Conservation (phyloP, 1,140 invertebrate species). For the Drosophila obscura region DNA sequence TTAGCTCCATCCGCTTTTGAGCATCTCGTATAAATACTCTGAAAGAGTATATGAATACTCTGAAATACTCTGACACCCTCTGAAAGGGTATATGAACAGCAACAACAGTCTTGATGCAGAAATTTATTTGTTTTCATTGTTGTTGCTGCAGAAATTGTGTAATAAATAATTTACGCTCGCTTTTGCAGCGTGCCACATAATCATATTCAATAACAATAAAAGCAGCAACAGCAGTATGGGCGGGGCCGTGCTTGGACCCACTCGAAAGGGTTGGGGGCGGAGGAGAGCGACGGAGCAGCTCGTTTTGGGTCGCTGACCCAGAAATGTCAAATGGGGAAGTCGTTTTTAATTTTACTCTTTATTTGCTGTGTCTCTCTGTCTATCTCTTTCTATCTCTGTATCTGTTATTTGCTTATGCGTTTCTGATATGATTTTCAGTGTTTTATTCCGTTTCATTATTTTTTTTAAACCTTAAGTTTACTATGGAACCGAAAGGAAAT, state of each 20-base stretch:
- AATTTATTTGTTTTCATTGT: constrained; percentile 65
- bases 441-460: background rate
- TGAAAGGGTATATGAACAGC: no score
- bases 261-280: constrained; percentile 10
- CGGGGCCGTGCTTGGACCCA: constrained; percentile 29
- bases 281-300: constrained; percentile 41
- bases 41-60: no score
- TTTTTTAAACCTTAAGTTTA: no score
- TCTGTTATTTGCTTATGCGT: constrained; percentile 5
- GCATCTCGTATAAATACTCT: no score
- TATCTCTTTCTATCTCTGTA: background rate
- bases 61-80: no score
- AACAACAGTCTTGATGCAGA: constrained; percentile 48
- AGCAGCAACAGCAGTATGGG: constrained; percentile 46
- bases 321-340: constrained; percentile 82
- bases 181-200: constrained; percentile 81
- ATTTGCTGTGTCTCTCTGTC: constrained; percentile 20
- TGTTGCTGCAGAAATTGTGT: constrained; percentile 66
- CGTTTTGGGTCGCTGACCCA: constrained; percentile 82
- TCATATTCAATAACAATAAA: constrained; percentile 79
- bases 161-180: constrained; percentile 79
- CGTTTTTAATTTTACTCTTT: constrained; percentile 62
- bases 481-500: no score
- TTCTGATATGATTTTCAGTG: background rate
- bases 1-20: no score